Evolutionary conservation across 2,113 vertebrate species (phyloP), one percentile per base, ranked within the genome.

Genomic region (Myiopsitta monachus): DNA sequence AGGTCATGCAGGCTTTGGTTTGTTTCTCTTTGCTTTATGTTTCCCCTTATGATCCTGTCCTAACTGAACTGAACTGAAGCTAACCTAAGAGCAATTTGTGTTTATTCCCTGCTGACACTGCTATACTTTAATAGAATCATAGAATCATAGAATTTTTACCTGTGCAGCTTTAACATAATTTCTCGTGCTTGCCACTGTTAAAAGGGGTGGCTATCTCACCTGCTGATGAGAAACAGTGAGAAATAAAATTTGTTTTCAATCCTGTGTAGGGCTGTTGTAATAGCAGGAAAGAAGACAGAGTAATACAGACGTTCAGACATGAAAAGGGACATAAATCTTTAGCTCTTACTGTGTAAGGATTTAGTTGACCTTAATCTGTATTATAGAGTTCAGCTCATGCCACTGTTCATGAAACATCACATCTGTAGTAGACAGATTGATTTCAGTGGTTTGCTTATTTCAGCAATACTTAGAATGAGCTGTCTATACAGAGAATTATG

Each of bases 241-340:
- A 87, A 69, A 52, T 11, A 39, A 18, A 39, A 18, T 28, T n/a
- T 43, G 3, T 39, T 74, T 77, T 52, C 61, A 87, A 30, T 47
- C 24, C 27, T 41, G 2, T 36, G 8, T 61, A 59, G 16, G 30
- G 13, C 41, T 84, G 41, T 47, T 69, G 8, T 17, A 62, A 39
- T 16, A 84, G 30, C 24, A 43, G 64, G 19, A 62, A 77, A 76
- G 8, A 68, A 6, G 28, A 47, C 11, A 51, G 2, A 51, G 19
- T 43, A 44, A 21, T 39, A 30, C n/a, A 61, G 19, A 67, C 22
- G 38, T 78, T 84, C 0, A 0, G 24, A 51, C 10, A 39, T 3
- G 3, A n/a, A 61, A 49, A 92, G 2, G 3, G 28, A 63, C 10
- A 3, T 54, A 82, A 64, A 51, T 64, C 62, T 88, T 76, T 12